Percentiles rank a stretch among this genome's conserved stretches.
phyloP scores from a whole-genome alignment of 2,113 vertebrate genomes.

The Charadrius vociferus region DNA sequence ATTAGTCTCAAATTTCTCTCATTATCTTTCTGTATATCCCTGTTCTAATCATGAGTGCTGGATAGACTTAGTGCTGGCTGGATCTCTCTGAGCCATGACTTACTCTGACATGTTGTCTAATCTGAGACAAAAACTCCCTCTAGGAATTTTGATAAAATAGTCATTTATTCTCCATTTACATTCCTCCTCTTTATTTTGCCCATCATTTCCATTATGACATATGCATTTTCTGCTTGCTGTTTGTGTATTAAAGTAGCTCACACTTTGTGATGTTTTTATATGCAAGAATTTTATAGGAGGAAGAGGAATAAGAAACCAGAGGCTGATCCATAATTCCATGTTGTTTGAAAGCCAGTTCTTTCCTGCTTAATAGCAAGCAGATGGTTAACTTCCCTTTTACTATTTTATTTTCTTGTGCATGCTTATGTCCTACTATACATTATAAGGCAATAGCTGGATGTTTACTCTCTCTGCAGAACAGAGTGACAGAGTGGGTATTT shows the following conservation, averaged over 20 bases:
- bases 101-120: background rate
- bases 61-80: background rate
- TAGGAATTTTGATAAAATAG: background rate
- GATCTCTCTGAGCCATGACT: background rate
- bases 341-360: constrained; percentile 17
- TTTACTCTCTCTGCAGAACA: background rate
- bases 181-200: background rate
- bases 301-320: background rate
- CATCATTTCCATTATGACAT: background rate
- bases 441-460: background rate
- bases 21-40: background rate
- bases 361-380: background rate
- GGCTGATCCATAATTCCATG: background rate
- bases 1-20: background rate
- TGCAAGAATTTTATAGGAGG: background rate
- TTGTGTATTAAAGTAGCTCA: background rate
- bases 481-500: background rate
- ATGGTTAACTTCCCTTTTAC: background rate
- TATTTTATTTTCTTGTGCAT: background rate
- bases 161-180: background rate
- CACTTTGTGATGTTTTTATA: background rate
- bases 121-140: background rate
- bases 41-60: background rate
- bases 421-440: background rate
- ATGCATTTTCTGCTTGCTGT: background rate